Evolutionary conservation across 2,113 vertebrate genomes (phyloP).

Genomic region (Drymodes brunneopygia): DNA sequence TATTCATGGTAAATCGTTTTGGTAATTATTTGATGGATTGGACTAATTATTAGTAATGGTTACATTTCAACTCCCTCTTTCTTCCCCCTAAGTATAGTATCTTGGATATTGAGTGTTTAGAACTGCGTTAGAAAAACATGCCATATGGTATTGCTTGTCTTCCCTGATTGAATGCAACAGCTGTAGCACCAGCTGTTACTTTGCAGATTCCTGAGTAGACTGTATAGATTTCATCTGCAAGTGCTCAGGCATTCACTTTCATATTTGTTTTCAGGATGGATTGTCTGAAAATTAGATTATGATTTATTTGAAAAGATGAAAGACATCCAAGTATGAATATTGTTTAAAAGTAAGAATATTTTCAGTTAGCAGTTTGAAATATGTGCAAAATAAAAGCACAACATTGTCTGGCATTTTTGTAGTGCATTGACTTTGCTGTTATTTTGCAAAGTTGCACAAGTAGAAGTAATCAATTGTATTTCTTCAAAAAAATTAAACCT

Average conservation of each 20-base stretch:
- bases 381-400: not conserved
- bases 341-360: not conserved
- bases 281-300: not conserved
- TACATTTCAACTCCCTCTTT: not conserved
- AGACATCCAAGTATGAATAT: not conserved
- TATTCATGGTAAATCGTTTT: not conserved
- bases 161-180: conserved; percentile 21
- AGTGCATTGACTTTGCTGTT: not conserved
- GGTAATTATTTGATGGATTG: not conserved
- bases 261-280: not conserved
- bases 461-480: not conserved
- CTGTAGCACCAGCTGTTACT: conserved; percentile 43
- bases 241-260: not conserved
- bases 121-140: not conserved
- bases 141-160: conserved; percentile 29
- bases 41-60: not conserved
- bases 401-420: not conserved
- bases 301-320: not conserved
- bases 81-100: not conserved
- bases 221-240: not conserved
- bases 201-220: not conserved
- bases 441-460: not conserved
- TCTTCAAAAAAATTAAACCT: not conserved
- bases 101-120: not conserved
- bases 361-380: not conserved